These are phyloP conservation scores for Eulemur albifrons DNA, from an alignment of 2,797 vertebrate species.

Conservation along the genomic window DNA sequence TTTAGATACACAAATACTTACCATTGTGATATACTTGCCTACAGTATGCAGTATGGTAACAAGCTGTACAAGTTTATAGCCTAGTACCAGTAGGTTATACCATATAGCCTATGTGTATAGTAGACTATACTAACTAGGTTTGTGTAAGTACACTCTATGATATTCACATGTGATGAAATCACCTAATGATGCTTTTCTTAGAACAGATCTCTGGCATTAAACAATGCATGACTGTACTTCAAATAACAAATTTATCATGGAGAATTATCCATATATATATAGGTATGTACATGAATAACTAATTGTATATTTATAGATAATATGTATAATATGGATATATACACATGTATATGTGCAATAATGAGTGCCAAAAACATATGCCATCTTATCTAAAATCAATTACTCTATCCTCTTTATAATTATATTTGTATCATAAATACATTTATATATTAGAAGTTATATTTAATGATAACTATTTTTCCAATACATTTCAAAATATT, in stretches of 20 bases:
- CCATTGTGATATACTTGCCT: not conserved
- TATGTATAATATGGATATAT: not conserved
- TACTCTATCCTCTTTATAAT: not conserved
- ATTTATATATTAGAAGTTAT: not conserved
- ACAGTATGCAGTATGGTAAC: not conserved
- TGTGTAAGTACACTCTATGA: not conserved
- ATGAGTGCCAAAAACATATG: not conserved
- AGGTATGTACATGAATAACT: not conserved
- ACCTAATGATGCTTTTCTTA: not conserved
- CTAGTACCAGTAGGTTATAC: not conserved
- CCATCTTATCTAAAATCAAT: not conserved
- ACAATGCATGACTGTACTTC: not conserved
- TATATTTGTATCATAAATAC: not conserved
- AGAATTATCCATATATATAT: not conserved
- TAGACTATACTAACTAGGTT: not conserved
- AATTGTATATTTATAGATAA: not conserved
- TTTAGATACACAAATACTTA: not conserved
- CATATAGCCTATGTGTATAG: not conserved
- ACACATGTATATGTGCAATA: not conserved
- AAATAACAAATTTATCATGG: not conserved
- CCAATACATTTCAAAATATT: not conserved
- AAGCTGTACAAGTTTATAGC: not conserved
- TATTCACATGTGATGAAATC: not conserved
- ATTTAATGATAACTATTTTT: not conserved
- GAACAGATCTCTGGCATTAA: not conserved